A percentile compares a stretch with the other conserved stretches of the same genome.
phyloP scores from a whole-genome alignment of 2,113 vertebrate genomes.

The Aptenodytes forsteri region DNA sequence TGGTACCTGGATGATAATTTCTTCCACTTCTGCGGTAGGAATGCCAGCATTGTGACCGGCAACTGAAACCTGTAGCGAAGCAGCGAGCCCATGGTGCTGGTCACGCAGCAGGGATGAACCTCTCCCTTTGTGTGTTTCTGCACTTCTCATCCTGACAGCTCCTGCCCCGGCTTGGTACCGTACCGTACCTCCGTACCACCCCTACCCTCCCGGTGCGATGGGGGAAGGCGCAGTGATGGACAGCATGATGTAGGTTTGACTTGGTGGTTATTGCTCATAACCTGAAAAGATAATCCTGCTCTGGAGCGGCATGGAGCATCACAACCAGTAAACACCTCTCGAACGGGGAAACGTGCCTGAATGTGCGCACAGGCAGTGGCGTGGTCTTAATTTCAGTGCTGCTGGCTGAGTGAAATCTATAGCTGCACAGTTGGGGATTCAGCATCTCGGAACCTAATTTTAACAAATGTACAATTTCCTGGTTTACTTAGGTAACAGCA shows the following conservation, averaged over 20 bases:
- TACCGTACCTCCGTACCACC: neutral
- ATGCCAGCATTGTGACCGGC: rapidly evolving
- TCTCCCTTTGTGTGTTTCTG: neutral
- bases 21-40: neutral
- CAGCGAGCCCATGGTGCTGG: neutral
- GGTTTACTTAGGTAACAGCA: slow-evolving; percentile 36
- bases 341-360: rapidly evolving
- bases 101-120: rapidly evolving
- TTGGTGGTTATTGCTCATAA: neutral
- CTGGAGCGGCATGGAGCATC: neutral
- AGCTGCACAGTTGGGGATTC: neutral
- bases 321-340: neutral
- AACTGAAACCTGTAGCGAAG: neutral
- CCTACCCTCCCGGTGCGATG: neutral
- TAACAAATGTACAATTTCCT: slow-evolving; percentile 25
- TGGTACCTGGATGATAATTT: neutral
- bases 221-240: neutral
- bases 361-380: neutral
- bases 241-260: neutral
- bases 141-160: rapidly evolving
- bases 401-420: neutral
- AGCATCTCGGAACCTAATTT: neutral
- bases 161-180: rapidly evolving
- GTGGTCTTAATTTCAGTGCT: neutral
- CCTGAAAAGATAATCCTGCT: neutral